Evolutionary conservation across 2,113 vertebrate genomes (phyloP), one percentile per base, ranked within the genome.

Genomic region (Lathamus discolor): DNA sequence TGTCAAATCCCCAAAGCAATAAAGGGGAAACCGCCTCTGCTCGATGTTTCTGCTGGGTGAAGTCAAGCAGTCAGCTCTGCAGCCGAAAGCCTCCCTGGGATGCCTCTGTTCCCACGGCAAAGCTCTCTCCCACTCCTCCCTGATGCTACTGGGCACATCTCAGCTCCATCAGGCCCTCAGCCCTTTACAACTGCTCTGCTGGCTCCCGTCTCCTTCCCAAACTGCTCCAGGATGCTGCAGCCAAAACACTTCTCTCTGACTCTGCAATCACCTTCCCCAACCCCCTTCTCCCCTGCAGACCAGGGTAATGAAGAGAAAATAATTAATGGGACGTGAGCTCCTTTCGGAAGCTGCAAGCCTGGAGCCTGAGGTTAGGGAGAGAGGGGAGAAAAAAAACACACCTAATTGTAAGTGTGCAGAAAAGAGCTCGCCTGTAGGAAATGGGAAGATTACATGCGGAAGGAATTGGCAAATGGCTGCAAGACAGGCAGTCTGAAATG

Each of bases 301-400:
- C 4, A 55, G 33, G 31, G 46, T 64, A 93, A 79, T 31, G 18
- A 52, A 29, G 16, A 64, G 41, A 19, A 39, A 35, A 22, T 4
- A 61, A 73, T n/a, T 28, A 84, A 78, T 83, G 68, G 62, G 25
- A 61, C 1, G 0, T 41, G 51, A 84, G 77, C 83, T 95, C 31
- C 95, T 97, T 93, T 88, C 15, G 5, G 97, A 96, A 97, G 91
- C 90, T 83, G 46, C 62, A 49, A 70, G 83, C 48, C 83, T 96
- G 97, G 97, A 97, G 97, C 86, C 97, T 91, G 97, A 97, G 96
- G 97, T 94, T 97, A 91, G 94, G 8, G 33, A 57, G 29, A 67
- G 77, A 43, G 44, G 90, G 72, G 35, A n/a, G 78, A 46, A 87
- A 93, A 93, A 92, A 87, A 79, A 62, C 52, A 7, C 62, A 69